phyloP scores from a whole-genome alignment of 2,888 invertebrate genomes.

The Morinoia aosen region DNA sequence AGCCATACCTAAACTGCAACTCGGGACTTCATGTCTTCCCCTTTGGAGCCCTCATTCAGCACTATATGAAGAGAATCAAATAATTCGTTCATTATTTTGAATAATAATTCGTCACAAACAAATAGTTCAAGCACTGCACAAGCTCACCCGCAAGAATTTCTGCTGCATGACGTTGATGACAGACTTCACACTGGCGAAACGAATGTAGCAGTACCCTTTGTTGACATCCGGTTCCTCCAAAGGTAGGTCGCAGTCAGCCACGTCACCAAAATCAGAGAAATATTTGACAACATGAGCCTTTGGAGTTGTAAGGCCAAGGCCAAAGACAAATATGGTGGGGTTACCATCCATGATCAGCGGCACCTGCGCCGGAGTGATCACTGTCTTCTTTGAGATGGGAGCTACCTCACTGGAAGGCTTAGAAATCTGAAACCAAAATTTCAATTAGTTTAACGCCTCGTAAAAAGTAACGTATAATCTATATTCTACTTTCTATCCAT shows the following conservation, averaged over 20 bases:
- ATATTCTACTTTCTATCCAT: too few species aligned
- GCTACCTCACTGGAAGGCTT: neutral
- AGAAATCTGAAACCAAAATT: neutral
- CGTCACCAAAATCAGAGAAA: neutral
- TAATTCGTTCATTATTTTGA: neutral
- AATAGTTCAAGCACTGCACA: neutral
- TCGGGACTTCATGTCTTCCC: too few species aligned
- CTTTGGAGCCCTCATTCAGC: too few species aligned
- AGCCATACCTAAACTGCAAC: too few species aligned
- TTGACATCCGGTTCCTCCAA: neutral
- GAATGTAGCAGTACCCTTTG: slow-evolving; percentile 43
- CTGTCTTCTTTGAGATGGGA: neutral
- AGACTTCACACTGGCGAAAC: slow-evolving; percentile 2
- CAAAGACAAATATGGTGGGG: slow-evolving; percentile 42
- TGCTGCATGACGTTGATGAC: slow-evolving; percentile 14
- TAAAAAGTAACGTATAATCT: too few species aligned
- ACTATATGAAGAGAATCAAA: neutral
- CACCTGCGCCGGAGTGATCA: neutral
- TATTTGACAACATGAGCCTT: neutral
- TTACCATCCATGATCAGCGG: slow-evolving; percentile 32
- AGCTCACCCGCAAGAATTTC: slow-evolving; percentile 18
- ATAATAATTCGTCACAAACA: neutral
- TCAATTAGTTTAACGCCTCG: neutral
- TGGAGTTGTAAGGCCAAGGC: neutral
- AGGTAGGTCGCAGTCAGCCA: neutral